Evolutionary conservation across 2,113 vertebrate species (phyloP).

Genomic region (Passer domesticus): DNA sequence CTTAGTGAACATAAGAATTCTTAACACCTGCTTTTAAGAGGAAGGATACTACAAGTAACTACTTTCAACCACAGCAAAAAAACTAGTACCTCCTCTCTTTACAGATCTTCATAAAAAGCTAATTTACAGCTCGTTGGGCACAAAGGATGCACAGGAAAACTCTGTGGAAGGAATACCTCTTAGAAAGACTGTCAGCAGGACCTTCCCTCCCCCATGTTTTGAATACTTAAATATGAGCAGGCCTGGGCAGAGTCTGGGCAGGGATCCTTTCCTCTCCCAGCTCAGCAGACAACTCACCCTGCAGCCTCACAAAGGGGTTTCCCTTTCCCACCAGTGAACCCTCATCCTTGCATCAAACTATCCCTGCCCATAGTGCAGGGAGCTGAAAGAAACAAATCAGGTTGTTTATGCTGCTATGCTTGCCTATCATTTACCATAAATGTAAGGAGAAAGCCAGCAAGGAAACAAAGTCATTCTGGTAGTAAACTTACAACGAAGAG

Average conservation of each 20-base stretch:
- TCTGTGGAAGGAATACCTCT: neutral
- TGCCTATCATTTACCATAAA: neutral
- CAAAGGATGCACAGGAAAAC: neutral
- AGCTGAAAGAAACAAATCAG: neutral
- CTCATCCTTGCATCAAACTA: neutral
- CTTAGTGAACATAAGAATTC: neutral
- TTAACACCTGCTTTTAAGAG: neutral
- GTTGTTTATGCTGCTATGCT: neutral
- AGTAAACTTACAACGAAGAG: neutral
- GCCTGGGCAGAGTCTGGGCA: neutral
- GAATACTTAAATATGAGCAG: neutral
- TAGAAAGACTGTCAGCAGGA: neutral
- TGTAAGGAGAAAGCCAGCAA: neutral
- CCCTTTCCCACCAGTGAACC: neutral
- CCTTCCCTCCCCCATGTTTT: neutral
- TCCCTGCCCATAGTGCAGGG: neutral
- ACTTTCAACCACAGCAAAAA: neutral
- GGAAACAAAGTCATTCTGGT: neutral
- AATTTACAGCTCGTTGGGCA: neutral
- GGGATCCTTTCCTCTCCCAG: neutral
- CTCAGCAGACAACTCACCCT: neutral
- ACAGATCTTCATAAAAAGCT: neutral
- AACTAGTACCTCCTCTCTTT: neutral
- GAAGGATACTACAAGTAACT: neutral
- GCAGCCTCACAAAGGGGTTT: neutral